Evolutionary conservation across 2,113 vertebrate genomes (phyloP).

Genomic region (Sciurus niger): DNA sequence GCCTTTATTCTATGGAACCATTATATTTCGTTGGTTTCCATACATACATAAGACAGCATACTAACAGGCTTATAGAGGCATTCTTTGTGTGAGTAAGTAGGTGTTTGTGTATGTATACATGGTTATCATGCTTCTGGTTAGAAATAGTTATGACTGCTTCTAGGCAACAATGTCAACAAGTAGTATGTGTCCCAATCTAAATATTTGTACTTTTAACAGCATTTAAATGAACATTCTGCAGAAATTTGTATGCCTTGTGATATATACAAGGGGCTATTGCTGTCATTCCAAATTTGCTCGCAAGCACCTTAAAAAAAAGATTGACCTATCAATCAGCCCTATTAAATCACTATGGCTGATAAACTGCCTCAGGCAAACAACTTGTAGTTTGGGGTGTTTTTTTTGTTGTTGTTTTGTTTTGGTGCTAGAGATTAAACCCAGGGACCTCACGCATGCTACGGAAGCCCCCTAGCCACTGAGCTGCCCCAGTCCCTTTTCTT

Average conservation of each 20-base stretch:
- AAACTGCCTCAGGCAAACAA: not conserved
- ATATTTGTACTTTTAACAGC: constrained; percentile 3
- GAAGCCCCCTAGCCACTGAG: not conserved
- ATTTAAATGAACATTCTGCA: constrained; percentile 18
- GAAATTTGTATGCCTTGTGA: not conserved
- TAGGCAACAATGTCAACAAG: constrained; percentile 18
- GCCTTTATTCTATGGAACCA: not conserved
- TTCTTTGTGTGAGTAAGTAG: not conserved
- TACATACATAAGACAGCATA: not conserved
- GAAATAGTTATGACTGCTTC: constrained; percentile 9
- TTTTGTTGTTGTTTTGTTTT: not conserved
- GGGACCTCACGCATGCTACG: not conserved
- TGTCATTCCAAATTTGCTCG: not conserved
- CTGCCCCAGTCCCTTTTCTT: not conserved
- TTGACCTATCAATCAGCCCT: not conserved
- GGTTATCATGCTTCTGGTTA: not conserved
- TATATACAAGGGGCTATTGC: not conserved
- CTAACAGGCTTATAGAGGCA: not conserved
- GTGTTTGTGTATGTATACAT: not conserved
- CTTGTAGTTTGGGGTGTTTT: not conserved
- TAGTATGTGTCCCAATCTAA: constrained; percentile 56
- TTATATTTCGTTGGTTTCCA: not conserved
- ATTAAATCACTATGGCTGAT: not conserved
- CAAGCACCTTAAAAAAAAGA: not conserved
- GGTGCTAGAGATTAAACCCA: not conserved